Evolutionary conservation across 2,797 vertebrate species (phyloP).

Genomic region (Gephyroberyx darwinii): DNA sequence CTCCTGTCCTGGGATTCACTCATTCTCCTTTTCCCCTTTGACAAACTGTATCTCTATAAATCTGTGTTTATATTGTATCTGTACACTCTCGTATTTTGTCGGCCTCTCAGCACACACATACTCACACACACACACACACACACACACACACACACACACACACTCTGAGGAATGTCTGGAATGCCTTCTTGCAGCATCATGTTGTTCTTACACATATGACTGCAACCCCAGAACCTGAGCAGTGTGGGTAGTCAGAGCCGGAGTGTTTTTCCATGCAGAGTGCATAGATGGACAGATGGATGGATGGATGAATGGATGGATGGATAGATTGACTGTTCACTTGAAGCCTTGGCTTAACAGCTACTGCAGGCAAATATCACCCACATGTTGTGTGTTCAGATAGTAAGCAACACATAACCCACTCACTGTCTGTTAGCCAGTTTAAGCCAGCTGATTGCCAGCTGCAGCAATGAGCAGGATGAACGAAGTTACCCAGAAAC

Average conservation of each 20-base stretch:
- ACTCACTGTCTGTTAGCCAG: background rate
- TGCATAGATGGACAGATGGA: conserved; percentile 44
- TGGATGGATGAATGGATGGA: conserved; percentile 43
- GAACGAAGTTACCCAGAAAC: background rate
- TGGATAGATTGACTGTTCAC: conserved; percentile 52
- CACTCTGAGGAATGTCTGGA: conserved; percentile 70
- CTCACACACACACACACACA: conserved; percentile 3
- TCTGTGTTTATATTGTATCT: background rate
- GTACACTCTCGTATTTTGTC: background rate
- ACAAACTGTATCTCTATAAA: conserved; percentile 1
- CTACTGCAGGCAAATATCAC: conserved; percentile 61
- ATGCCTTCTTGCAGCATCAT: conserved; percentile 77
- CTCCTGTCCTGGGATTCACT: conserved; percentile 8
- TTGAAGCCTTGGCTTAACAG: conserved; percentile 36
- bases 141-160: conserved; percentile 42
- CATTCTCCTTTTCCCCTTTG: background rate
- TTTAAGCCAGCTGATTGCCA: background rate
- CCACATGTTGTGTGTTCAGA: conserved; percentile 45
- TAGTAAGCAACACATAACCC: conserved; percentile 10
- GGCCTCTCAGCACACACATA: background rate
- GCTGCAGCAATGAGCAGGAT: background rate
- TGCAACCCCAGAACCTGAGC: conserved; percentile 71
- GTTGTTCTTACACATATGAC: conserved; percentile 77
- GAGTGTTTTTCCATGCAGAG: conserved; percentile 69
- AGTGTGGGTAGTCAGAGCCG: conserved; percentile 21